Percentiles rank a stretch among this genome's conserved stretches.
Conservation (phyloP, 2,888 invertebrate species). For the Papilio elwesi region DNA sequence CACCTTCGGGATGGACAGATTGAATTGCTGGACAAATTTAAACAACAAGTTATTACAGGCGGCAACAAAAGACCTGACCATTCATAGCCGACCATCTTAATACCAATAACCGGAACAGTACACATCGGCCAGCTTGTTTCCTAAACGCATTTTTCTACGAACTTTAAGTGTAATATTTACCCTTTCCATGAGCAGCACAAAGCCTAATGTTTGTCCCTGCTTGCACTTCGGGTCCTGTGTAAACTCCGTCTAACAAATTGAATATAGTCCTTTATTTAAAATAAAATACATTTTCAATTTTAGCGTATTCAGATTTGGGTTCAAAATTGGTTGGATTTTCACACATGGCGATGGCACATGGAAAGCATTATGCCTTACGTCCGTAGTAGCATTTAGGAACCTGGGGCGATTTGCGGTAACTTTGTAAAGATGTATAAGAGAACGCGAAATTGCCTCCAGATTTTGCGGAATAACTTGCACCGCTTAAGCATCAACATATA, state of each 20-base stretch:
- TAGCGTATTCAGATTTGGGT: conserved; percentile 50
- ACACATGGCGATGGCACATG: conserved; percentile 60
- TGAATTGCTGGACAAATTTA: conserved; percentile 53
- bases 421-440: conserved; percentile 69
- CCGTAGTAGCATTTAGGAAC: conserved; percentile 81
- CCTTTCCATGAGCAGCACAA: conserved; percentile 78
- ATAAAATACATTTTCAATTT: conserved; percentile 51
- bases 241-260: conserved; percentile 78
- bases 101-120: conserved; percentile 80
- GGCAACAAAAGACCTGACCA: conserved; percentile 61
- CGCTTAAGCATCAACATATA: conserved; percentile 58
- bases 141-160: conserved; percentile 82
- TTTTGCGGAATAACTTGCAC: conserved; percentile 62
- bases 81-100: conserved; percentile 65
- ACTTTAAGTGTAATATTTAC: conserved; percentile 79
- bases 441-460: conserved; percentile 63
- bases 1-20: conserved; percentile 53
- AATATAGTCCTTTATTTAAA: conserved; percentile 52
- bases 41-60: conserved; percentile 57
- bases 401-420: conserved; percentile 73
- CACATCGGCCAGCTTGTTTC: conserved; percentile 74
- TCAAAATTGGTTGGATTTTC: conserved; percentile 47
- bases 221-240: conserved; percentile 83
- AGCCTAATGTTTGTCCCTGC: conserved; percentile 78
- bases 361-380: conserved; percentile 74